These are phyloP conservation scores for Patella pellucida DNA, from an alignment of 2,888 invertebrate genomes.

Conservation along the genomic window DNA sequence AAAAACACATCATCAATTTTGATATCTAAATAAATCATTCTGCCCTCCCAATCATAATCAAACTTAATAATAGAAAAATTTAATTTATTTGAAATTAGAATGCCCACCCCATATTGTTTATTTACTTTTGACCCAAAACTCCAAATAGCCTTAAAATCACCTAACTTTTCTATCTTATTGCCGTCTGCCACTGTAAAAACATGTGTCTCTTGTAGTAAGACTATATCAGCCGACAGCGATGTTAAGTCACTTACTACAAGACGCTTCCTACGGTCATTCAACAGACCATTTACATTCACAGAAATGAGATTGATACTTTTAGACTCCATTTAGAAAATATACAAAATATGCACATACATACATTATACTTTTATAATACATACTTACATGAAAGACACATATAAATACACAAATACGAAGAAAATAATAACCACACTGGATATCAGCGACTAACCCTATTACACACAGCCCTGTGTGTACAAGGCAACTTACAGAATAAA, in stretches of 20 bases:
- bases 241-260: neutral
- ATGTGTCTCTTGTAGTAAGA: constrained; percentile 21
- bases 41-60: constrained; percentile 13
- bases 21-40: constrained; percentile 4
- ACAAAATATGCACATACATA: too few relatives aligned
- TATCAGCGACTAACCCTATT: too few relatives aligned
- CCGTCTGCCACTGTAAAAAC: constrained; percentile 1
- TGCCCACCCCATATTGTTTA: constrained; percentile 2
- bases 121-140: constrained; percentile 11
- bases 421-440: too few relatives aligned
- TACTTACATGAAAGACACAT: too few relatives aligned
- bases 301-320: neutral
- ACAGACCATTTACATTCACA: neutral
- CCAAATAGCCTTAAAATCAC: constrained; percentile 13
- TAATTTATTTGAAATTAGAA: neutral
- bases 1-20: neutral
- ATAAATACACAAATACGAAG: too few relatives aligned
- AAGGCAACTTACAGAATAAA: too few relatives aligned
- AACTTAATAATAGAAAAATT: neutral
- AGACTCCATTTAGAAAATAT: neutral
- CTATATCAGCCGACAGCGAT: neutral
- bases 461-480: too few relatives aligned
- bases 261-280: neutral
- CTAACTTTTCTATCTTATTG: neutral
- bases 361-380: too few relatives aligned